Base-by-base conservation (phyloP, 2,888 invertebrate genomes). In the Anorthoa munda region DNA sequence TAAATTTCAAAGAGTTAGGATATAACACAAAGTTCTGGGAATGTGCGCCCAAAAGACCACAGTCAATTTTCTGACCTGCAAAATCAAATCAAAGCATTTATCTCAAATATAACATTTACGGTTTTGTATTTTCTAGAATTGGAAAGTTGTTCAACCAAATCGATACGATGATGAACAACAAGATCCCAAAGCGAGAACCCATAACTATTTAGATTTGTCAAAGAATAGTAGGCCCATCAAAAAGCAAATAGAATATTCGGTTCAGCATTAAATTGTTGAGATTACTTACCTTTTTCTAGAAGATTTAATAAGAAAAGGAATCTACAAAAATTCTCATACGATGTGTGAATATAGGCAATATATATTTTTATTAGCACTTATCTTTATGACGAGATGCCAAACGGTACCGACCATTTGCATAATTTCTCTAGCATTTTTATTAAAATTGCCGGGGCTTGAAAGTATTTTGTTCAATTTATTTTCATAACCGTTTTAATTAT, bases 301-400 rank as follows among this genome's bases (percentile, higher is more conserved):
- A 21, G 17, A 66, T 70, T 66, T 61, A 66, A 61, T 58, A 79
- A 69, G 13, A 75, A 66, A 63, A 67, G 13, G 56, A 67, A 77
- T 74, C 64, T 48, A 18, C 45, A 39, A 64, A 74, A 77, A 74
- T 18, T 58, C 17, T 58, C 13, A 31, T 67, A 61, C 48, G 67
- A 74, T n/a, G 74, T 74, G 77, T 81, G 77, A 72, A 72, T 59
- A 77, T 77, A 66, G 53, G 75, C 78, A 78, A 75, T 78, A 75
- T 68, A 74, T 65, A 75, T 81, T 81, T 80, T 81, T 81, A 81
- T 68, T 67, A 74, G 81, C 67, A 78, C 81, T 81, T 81, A 81
- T 74, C 31, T 81, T 81, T 81, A 78, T 61, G 81, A 75, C 66
- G 65, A 75, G 69, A 81, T 75, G 75, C 78, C 81, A 21, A 68